Base-by-base conservation (phyloP, 37 sponge, comb jelly and placozoan genomes). In the Mnemiopsis leidyi region DNA sequence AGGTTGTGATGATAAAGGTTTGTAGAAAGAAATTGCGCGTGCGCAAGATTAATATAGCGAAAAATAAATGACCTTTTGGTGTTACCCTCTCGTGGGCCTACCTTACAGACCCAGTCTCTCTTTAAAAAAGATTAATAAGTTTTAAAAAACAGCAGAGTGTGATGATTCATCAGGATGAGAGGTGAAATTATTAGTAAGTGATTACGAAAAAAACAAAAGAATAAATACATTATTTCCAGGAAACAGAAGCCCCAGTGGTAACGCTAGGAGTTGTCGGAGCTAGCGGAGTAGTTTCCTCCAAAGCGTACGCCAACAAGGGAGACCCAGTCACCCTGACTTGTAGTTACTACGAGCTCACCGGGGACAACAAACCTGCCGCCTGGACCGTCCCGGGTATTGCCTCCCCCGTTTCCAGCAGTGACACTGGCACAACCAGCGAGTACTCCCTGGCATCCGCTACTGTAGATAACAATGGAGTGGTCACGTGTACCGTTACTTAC, bases 321-420 rank as follows among this genome's bases (percentile, higher is more conserved):
- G 82, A 79, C 82, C 5, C 3, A 2, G 7, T 79, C 82, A 79
- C 82, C 82, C 5, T 79, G 3, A 79, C 82, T 35, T 79, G 82
- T 35, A 79, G 1, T 1, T 33, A 29, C 21, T 33, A 13, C 5
- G 38, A 79, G 31, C 82, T 28, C 7, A 25, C 73, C 9, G 73
- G 28, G 3, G 73, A 25, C n/a, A 20, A 28, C 73, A 23, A 2
- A 16, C 24, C 73, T 69, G 24, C 28, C 2, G 21, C 73, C 9
- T 69, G 73, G 73, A 23, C 73, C n/a, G 28, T 69, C 9, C 24
- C 9, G 24, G 73, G 73, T n/a, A 3, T 3, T 20, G 73, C 24
- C 73, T 3, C 2, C 2, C 9, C 29, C 28, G 3, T 3, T 5
- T 16, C 24, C 3, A 20, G 24, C 9, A 25, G 2, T 20, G 21